Conservation (phyloP, 2,888 invertebrate species). For the Alloplasta piceator region DNA sequence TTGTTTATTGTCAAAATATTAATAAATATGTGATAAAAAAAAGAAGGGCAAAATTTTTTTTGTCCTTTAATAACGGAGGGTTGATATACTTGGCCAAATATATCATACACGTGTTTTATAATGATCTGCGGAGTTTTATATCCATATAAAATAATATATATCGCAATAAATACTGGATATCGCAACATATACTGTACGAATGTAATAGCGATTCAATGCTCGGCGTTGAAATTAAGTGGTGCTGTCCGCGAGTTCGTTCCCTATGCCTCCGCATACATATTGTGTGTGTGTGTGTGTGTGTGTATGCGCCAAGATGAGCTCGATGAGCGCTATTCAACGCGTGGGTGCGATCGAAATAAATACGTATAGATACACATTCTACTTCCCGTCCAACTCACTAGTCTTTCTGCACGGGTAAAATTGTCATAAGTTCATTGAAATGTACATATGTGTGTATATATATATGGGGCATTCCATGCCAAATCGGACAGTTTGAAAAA, state of each 20-base stretch:
- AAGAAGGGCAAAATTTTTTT: too few species aligned
- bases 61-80: too few species aligned
- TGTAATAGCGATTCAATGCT: conserved; percentile 38
- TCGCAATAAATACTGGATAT: too few species aligned
- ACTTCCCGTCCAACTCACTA: too few species aligned
- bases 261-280: background rate
- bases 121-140: background rate
- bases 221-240: conserved; percentile 46
- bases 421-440: conserved; percentile 21
- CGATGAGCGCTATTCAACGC: conserved; percentile 39
- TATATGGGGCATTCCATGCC: background rate
- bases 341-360: conserved; percentile 55
- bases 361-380: conserved; percentile 50
- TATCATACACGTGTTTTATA: conserved; percentile 5
- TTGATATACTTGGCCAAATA: too few species aligned
- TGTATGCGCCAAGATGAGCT: background rate
- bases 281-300: background rate
- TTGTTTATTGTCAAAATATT: too few species aligned
- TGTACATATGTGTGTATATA: conserved; percentile 24
- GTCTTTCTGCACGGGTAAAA: too few species aligned
- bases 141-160: conserved; percentile 11
- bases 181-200: background rate
- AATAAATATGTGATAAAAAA: too few species aligned
- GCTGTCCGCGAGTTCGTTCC: conserved; percentile 39
- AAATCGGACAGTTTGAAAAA: too few species aligned